Percentiles rank a stretch among this genome's conserved stretches.
These are phyloP conservation scores for Amphipoea oculea DNA, from an alignment of 2,888 invertebrate species.

Conservation along the genomic window DNA sequence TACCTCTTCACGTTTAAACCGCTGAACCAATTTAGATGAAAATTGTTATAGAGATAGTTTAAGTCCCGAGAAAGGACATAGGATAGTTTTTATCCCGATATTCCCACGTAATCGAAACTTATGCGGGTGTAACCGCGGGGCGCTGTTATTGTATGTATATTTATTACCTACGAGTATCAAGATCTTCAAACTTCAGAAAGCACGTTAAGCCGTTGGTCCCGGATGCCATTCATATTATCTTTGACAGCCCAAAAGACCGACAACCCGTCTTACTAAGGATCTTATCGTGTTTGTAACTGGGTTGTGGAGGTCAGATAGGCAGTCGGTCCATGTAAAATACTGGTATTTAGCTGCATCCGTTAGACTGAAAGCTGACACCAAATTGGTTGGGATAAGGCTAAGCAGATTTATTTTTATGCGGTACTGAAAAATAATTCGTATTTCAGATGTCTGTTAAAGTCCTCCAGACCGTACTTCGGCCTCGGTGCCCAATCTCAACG, in stretches of 20 bases:
- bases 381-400: neutral
- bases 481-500: too few species aligned
- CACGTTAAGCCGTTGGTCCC: neutral
- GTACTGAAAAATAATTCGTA: neutral
- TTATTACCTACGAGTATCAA: neutral
- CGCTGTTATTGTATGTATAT: too few species aligned
- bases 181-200: neutral
- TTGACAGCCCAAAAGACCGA: neutral
- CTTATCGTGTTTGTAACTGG: neutral
- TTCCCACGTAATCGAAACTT: too few species aligned
- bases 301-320: neutral
- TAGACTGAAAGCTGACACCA: neutral
- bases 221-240: neutral
- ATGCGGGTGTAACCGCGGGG: too few species aligned
- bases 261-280: neutral
- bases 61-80: too few species aligned
- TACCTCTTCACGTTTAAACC: too few species aligned
- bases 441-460: neutral
- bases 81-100: too few species aligned
- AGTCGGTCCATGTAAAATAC: neutral
- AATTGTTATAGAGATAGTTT: too few species aligned
- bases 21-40: too few species aligned
- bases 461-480: too few species aligned
- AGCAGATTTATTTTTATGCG: neutral
- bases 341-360: neutral